phyloP scores from a whole-genome alignment of 2,113 vertebrate species.

The Oxyura jamaicensis region DNA sequence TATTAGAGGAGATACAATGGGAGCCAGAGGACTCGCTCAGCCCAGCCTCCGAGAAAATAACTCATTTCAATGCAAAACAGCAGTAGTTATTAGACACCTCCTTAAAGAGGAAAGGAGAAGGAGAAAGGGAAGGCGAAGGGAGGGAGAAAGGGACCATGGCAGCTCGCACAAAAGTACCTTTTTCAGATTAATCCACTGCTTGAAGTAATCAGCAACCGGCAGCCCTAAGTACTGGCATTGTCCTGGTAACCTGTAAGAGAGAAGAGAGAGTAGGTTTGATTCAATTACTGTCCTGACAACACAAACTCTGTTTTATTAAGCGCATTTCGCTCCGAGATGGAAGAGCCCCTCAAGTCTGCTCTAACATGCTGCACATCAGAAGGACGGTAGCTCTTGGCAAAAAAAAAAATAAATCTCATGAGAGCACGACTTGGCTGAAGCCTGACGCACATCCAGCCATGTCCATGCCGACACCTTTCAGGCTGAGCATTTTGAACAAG shows the following conservation, averaged over 20 bases:
- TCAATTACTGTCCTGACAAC: conserved; percentile 51
- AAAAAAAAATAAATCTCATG: not conserved
- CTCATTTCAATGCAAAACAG: conserved; percentile 91
- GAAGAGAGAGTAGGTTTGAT: conserved; percentile 70
- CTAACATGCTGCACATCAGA: conserved; percentile 17
- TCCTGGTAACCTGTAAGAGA: conserved; percentile 84
- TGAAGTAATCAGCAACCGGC: conserved; percentile 88
- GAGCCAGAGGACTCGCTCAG: conserved; percentile 54
- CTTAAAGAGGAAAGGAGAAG: conserved; percentile 61
- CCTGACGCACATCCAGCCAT: not conserved
- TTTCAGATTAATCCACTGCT: conserved; percentile 90
- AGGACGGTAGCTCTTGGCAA: not conserved
- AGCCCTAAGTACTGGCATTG: conserved; percentile 87
- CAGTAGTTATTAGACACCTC: conserved; percentile 80
- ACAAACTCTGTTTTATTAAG: conserved; percentile 67
- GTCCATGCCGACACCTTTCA: not conserved
- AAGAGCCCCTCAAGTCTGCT: conserved; percentile 25
- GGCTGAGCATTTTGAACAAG: not conserved
- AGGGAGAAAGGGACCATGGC: not conserved
- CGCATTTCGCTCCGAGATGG: conserved; percentile 5
- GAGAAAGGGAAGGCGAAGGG: conserved; percentile 6
- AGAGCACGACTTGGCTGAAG: not conserved
- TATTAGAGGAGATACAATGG: conserved; percentile 74
- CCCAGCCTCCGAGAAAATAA: conserved; percentile 71
- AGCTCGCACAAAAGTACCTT: conserved; percentile 79